These are phyloP conservation scores for Archilochus colubris DNA, from an alignment of 2,113 vertebrate genomes.

Conservation along the genomic window DNA sequence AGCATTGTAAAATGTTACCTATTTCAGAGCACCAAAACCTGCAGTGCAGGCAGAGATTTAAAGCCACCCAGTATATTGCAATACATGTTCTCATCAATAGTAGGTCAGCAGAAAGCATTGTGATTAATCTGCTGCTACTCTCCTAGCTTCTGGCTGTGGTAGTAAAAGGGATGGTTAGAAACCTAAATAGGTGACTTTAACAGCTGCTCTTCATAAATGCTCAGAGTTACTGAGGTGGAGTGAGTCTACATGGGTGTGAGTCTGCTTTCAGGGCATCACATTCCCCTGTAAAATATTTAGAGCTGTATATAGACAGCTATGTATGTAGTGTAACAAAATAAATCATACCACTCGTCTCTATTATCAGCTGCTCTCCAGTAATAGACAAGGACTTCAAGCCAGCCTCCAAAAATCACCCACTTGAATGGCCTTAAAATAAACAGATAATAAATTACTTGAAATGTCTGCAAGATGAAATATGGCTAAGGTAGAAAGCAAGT, in stretches of 20 bases:
- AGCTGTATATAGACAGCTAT: background rate
- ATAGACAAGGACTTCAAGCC: background rate
- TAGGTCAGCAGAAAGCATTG: slow-evolving; percentile 4
- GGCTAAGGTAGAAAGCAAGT: background rate
- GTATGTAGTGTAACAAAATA: background rate
- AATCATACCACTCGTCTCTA: background rate
- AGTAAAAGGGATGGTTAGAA: background rate
- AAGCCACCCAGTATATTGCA: background rate
- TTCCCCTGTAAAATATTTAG: background rate
- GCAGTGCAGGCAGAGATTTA: background rate
- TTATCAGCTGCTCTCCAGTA: background rate
- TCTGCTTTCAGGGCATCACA: background rate
- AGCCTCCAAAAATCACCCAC: background rate
- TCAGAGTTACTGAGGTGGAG: background rate
- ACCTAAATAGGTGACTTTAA: background rate
- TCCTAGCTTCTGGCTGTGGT: background rate
- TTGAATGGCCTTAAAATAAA: background rate
- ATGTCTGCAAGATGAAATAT: background rate
- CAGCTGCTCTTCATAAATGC: background rate
- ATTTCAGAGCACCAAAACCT: background rate
- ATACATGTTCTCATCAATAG: background rate
- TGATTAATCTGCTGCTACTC: slow-evolving; percentile 12
- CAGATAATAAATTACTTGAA: background rate
- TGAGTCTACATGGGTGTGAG: background rate
- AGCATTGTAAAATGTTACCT: background rate